Percentiles rank a stretch among this genome's conserved stretches.
These are phyloP conservation scores for Harpagifer antarcticus DNA, from an alignment of 2,797 vertebrate species.

Conservation along the genomic window DNA sequence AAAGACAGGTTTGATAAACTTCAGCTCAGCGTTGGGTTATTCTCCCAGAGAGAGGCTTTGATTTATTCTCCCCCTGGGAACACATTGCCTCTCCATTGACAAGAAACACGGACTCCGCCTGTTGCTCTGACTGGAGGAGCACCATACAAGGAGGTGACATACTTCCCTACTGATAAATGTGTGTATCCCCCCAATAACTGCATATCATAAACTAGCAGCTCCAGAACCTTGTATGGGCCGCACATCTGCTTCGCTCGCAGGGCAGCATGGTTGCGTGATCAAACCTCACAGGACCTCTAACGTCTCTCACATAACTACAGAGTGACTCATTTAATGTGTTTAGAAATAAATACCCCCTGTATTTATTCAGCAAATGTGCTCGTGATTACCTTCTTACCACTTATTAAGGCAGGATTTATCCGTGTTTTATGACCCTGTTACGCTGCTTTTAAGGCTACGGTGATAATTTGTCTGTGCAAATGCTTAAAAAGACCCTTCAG, in stretches of 20 bases:
- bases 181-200: conserved; percentile 80
- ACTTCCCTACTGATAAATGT: conserved; percentile 82
- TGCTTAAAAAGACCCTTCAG: conserved; percentile 43
- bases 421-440: conserved; percentile 46
- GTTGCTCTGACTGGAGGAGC: conserved; percentile 61
- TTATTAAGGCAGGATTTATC: conserved; percentile 37
- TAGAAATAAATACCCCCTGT: conserved; percentile 52
- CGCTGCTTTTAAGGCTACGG: conserved; percentile 39
- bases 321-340: conserved; percentile 69
- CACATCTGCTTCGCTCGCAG: conserved; percentile 60
- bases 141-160: conserved; percentile 86
- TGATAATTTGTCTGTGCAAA: conserved; percentile 10
- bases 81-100: conserved; percentile 71
- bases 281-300: conserved; percentile 46
- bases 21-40: conserved; percentile 10
- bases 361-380: conserved; percentile 62
- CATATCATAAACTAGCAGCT: conserved; percentile 80
- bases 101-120: conserved; percentile 65
- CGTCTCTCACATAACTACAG: conserved; percentile 58
- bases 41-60: conserved; percentile 26
- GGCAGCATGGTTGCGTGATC: conserved; percentile 44
- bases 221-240: conserved; percentile 85
- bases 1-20: conserved; percentile 33
- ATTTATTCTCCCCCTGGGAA: conserved; percentile 64
- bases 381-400: conserved; percentile 48